Evolutionary conservation across 23 tunicate genomes (phyloP).

Genomic region (Phallusia fumigata): DNA sequence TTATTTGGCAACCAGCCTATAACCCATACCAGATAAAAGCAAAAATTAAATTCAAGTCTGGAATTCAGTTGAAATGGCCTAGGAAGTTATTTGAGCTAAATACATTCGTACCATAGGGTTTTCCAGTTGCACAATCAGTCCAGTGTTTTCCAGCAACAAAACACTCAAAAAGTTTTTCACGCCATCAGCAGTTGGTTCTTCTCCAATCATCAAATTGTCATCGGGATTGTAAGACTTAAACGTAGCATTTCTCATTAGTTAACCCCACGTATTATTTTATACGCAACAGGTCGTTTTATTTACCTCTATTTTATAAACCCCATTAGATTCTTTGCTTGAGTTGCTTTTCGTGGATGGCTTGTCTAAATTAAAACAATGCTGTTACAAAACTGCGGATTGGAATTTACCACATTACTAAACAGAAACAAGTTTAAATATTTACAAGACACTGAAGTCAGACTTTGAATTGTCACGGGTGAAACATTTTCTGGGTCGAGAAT

Average conservation of each 20-base stretch:
- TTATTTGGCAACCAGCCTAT: not conserved
- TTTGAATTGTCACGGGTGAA: no score
- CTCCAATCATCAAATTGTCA: no score
- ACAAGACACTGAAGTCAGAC: no score
- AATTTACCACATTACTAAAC: not conserved
- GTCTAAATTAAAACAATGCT: not conserved
- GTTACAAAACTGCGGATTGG: not conserved
- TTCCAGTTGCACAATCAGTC: slow-evolving; percentile 8
- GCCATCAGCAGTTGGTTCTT: not conserved
- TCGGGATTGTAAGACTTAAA: not conserved
- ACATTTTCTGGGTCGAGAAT: no score
- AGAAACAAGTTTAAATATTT: no score
- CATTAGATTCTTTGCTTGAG: no score
- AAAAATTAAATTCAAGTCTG: no score
- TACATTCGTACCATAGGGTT: not conserved
- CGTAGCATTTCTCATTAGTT: not conserved
- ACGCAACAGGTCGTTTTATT: no score
- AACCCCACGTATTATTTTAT: no score
- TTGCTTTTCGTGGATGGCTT: not conserved
- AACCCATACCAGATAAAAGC: no score
- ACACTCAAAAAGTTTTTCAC: not conserved
- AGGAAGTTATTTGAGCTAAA: not conserved
- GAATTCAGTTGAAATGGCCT: no score
- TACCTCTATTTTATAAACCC: no score
- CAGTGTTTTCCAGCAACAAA: not conserved